Evolutionary conservation across 2,888 invertebrate genomes (phyloP), one percentile per base, ranked within the genome.

Genomic region (Stenurella melanura): DNA sequence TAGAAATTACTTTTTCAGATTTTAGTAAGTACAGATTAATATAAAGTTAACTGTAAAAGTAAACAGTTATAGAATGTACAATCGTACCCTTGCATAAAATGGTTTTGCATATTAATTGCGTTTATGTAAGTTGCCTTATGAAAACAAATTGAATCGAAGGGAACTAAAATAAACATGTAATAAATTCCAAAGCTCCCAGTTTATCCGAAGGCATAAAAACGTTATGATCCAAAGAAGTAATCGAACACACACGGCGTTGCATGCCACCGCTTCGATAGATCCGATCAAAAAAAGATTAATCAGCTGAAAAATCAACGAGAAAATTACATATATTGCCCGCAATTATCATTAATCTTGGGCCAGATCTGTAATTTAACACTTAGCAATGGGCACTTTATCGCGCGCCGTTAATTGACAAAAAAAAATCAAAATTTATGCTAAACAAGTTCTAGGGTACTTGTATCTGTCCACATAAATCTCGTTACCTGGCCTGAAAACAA

Each of bases 321-420:
- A 72, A 77, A 77, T 78, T 79, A 77, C 79, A 70, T 73, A 64
- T 64, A 78, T 76, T 68, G 71, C 58, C 60, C 15, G 76, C 73
- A 75, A 77, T 79, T 73, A 77, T 67, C 74, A 70, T 79, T 73
- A 79, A 79, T 76, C 76, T 75, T 68, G 50, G 18, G n/a, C 56
- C 50, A 66, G 71, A 75, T 75, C 73, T 68, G 75, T 78, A 81
- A 81, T 80, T 81, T 80, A 75, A 76, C 79, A 78, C 79, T 76
- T 76, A 63, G 76, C 73, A 70, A 70, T 70, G 70, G 34, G 42
- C 38, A 42, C 42, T 70, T 60, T 70, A 70, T 60, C 38, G 60
- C 60, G 18, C 60, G 12, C 42, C 9, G 38, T 58, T 70, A 58
- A 70, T 70, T 70, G 70, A 70, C 42, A 60, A 58, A 70, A 70